Evolutionary conservation across 2,113 vertebrate species (phyloP), one percentile per base, ranked within the genome.

Genomic region (Leucopternis melanops): DNA sequence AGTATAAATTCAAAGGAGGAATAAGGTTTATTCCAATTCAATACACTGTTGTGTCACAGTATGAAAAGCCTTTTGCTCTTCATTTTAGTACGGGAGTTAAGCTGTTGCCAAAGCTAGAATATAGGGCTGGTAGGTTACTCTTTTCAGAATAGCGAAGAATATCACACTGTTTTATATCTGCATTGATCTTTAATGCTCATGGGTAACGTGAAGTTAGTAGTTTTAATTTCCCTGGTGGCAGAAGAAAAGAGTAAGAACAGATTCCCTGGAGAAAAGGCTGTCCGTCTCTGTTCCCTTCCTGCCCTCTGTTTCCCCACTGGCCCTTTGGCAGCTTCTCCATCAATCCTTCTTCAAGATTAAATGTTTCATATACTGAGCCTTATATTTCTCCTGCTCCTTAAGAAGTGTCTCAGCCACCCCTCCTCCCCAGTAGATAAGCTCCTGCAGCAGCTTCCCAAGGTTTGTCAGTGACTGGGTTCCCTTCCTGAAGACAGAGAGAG

Each of bases 21-120:
- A 82, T 77, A 79, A 89, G 38, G 42, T 78, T 78, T 29, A 66
- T 69, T 92, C 87, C 69, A n/a, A 59, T 82, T 71, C 79, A 57
- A 58, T 93, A 42, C 40, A 22, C 47, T 70, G 38, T 85, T 84
- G 52, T 80, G 42, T 81, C 72, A 57, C 14, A 20, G 49, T 54
- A 61, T 45, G 87, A 54, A 86, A 86, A 82, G 42, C 38, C 67
- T 95, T 96, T 93, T 96, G 84, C 88, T 90, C 10, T 97, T 95
- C 66, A 15, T 91, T 91, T 91, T 61, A 81, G 40, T 47, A 21
- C 38, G 29, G 65, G 42, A 73, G 40, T 71, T 90, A 88, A 67
- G 55, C 42, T 87, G 45, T 67, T 96, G 72, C 63, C 81, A 78
- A 63, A 91, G 85, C 32, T 80, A 49, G 40, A 61, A 58, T 72